Evolutionary conservation across 2,797 vertebrate species (phyloP).

Genomic region (Percopsis omiscomaycus): DNA sequence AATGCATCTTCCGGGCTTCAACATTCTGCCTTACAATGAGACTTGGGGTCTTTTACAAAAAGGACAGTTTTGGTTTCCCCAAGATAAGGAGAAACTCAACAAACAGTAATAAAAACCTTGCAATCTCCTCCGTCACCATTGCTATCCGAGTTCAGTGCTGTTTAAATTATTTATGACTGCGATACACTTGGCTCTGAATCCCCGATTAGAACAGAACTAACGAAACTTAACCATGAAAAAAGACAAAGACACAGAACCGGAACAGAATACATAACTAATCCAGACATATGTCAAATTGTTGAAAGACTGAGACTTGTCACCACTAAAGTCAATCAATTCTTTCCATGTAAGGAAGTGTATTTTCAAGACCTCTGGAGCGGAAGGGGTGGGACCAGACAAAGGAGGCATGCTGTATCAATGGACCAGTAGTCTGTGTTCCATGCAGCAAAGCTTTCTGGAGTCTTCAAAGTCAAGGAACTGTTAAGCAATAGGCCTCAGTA

Average conservation of each 20-base stretch:
- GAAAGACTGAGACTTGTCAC: too few species aligned
- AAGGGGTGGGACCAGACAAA: slow-evolving; percentile 16
- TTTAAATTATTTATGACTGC: slow-evolving; percentile 25
- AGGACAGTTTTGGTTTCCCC: slow-evolving; percentile 42
- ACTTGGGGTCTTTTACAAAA: slow-evolving; percentile 16
- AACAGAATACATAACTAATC: background rate
- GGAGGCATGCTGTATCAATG: slow-evolving; percentile 55
- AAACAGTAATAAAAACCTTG: slow-evolving; percentile 35
- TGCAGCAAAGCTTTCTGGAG: slow-evolving; percentile 56
- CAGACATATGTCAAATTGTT: background rate
- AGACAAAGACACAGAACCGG: background rate
- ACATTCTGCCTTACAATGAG: slow-evolving; percentile 12
- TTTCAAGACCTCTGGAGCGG: slow-evolving; percentile 18
- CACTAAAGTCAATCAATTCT: too few species aligned
- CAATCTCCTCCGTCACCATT: slow-evolving; percentile 5
- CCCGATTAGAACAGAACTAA: background rate
- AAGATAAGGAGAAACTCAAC: slow-evolving; percentile 41
- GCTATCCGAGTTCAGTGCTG: background rate
- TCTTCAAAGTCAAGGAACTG: slow-evolving; percentile 66
- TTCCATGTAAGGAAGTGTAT: slow-evolving; percentile 19
- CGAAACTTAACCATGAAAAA: background rate
- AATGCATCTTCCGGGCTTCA: slow-evolving; percentile 6
- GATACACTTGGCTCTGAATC: background rate
- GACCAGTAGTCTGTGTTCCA: slow-evolving; percentile 58
- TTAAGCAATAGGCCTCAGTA: slow-evolving; percentile 67